Base-by-base conservation (phyloP, 2,888 invertebrate species). In the Netelia virgata region DNA sequence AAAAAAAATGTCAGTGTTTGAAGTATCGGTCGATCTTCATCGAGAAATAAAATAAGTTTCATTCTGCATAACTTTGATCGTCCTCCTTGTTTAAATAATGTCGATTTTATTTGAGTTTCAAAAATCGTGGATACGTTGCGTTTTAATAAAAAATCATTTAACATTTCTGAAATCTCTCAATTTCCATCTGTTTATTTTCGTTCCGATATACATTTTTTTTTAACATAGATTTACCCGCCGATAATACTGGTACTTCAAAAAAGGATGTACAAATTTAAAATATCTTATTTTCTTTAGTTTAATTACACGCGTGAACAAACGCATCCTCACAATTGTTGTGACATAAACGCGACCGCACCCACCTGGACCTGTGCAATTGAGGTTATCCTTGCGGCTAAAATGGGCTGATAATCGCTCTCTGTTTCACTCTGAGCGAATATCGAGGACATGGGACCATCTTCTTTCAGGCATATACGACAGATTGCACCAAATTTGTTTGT, bases 311-410 rank as follows among this genome's bases (percentile, higher is more conserved):
- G 9, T 14, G 16, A 53, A 8, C n/a, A 28, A 77, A 77, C 76
- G 68, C 57, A 59, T 28, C 68, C 36, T 6, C 28, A 28, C 59
- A 28, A 66, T 28, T n/a, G 23, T 59, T 36, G 11, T 66, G 81
- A 70, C 61, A 79, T 77, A 84, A 87, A 87, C 85, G 87, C 84
- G 80, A 85, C 86, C 87, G 20, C 84, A 87, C 89, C 84, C 84
- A 92, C 91, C 89, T 92, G 87, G 69, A 92, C 89, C 64, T 88
- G 86, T 47, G 91, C 90, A 36, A 91, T 88, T 11, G 89, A 89
- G 68, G 88, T 86, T 82, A 92, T 90, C 84, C 87, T 88, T 43
- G 89, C 86, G 14, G 87, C 89, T 43, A 91, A 78, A 55, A 82
- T 55, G 41, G 79, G 68, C 69, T 77, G 66, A 16, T 73, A 69